Evolutionary conservation across 2,113 vertebrate genomes (phyloP).

Genomic region (Semicossyphus pulcher): DNA sequence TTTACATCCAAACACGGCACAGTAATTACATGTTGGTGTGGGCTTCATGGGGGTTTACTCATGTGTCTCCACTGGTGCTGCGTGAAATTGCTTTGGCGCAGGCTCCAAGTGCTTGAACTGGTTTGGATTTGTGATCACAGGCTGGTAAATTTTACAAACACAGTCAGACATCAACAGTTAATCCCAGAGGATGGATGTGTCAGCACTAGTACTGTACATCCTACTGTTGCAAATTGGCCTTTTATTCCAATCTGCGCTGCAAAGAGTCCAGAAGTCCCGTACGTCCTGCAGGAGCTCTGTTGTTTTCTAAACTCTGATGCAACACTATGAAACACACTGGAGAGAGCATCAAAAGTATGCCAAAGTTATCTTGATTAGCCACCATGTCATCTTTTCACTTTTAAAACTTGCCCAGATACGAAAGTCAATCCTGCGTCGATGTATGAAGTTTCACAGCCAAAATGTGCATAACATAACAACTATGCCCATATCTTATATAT

Average conservation of each 20-base stretch:
- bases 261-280: constrained; percentile 9
- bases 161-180: background rate
- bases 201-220: background rate
- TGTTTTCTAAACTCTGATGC: constrained; percentile 45
- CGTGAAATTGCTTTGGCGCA: constrained; percentile 26
- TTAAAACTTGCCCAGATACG: too few species aligned
- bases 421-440: too few species aligned
- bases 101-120: background rate
- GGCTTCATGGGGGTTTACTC: background rate
- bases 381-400: background rate
- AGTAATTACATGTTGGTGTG: constrained; percentile 11
- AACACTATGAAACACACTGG: constrained; percentile 33
- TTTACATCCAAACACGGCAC: background rate
- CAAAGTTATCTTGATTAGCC: background rate
- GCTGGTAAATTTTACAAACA: constrained; percentile 1
- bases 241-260: constrained; percentile 7
- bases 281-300: background rate
- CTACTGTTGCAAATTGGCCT: background rate
- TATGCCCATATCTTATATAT: too few species aligned
- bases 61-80: background rate
- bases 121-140: background rate
- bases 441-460: too few species aligned
- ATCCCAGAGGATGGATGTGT: background rate
- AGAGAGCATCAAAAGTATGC: background rate
- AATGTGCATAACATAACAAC: too few species aligned